Evolutionary conservation across 2,888 invertebrate species (phyloP), one percentile per base, ranked within the genome.

Genomic region (Megastigmus dorsalis): DNA sequence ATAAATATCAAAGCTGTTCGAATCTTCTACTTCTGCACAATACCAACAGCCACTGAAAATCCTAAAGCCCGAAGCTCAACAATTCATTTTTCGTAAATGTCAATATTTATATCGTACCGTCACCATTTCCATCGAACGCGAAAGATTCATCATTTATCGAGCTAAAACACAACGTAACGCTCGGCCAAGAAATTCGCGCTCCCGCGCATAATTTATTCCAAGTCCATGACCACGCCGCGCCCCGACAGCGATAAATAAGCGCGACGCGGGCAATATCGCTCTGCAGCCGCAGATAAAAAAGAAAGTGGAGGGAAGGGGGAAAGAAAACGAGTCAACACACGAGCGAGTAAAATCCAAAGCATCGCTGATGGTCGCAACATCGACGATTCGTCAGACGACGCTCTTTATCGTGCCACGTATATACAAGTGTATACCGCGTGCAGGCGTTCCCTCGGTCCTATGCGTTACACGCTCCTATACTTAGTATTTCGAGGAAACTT

Each of bases 401-500:
- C 68, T 43, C 10, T n/a, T n/a, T n/a, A n/a, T n/a, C 7, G 9
- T 50, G 52, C 52, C 4, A 1, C 20, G 1, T 7, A 3, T 3
- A 59, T 23, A n/a, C 23, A 23, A 1, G 33, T n/a, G n/a, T n/a
- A n/a, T 38, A n/a, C 43, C 10, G 33, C 36, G 18, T 38, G 15
- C 15, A 30, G n/a, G 28, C 23, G 30, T 28, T 60, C 41, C n/a
- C 43, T 20, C 28, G 4, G n/a, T n/a, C 26, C 18, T 7, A 7
- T 41, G n/a, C n/a, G n/a, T n/a, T n/a, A n/a, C n/a, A n/a, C 59
- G n/a, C 23, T 1, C 15, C 26, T 75, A 75, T 70, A 75, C 74
- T 65, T 74, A 66, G 69, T 54, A 54, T 50, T 75, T 70, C 75
- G 75, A 45, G 70, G 75, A 75, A 75, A 75, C 38, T 55, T 63